Conservation (phyloP, 1,140 invertebrate species). For the Wiebesia pumilae region DNA sequence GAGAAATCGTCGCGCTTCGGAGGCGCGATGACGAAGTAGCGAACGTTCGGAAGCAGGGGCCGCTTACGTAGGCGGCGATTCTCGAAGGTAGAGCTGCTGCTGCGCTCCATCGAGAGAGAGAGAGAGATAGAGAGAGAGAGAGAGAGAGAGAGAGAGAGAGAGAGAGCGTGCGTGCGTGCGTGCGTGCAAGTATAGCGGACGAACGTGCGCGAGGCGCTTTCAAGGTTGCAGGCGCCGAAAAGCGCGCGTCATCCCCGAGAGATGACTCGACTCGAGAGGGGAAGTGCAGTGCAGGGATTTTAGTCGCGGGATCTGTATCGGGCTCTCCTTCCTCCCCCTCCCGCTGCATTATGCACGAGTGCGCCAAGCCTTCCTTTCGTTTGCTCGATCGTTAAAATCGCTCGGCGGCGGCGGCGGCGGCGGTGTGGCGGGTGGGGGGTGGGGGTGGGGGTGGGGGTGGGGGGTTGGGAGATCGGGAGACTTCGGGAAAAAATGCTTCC, state of each 20-base stretch:
- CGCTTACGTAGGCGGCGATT: background rate
- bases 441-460: no score
- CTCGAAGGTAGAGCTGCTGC: background rate
- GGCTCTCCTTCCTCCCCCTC: constrained; percentile 46
- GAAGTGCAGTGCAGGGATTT: background rate
- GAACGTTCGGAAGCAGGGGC: constrained; percentile 56
- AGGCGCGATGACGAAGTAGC: constrained; percentile 21
- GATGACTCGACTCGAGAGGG: constrained; percentile 12
- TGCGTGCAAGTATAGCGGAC: background rate
- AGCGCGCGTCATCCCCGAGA: constrained; percentile 56
- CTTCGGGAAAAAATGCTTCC: no score
- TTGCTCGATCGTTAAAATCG: constrained; percentile 55
- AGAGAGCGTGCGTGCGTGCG: background rate
- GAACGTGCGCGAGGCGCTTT: constrained; percentile 29
- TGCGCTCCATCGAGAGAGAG: background rate
- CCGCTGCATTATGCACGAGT: constrained; percentile 60
- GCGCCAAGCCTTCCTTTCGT: constrained; percentile 48
- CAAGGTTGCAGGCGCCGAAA: constrained; percentile 59
- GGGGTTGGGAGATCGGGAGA: no score
- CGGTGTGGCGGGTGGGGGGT: no score
- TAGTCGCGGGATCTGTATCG: background rate
- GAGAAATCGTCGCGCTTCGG: constrained; percentile 5
- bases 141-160: no score
- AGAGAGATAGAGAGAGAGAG: background rate
- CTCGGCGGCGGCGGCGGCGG: no score